Conservation (phyloP, 2,797 vertebrate species). For the Amblyraja radiata region DNA sequence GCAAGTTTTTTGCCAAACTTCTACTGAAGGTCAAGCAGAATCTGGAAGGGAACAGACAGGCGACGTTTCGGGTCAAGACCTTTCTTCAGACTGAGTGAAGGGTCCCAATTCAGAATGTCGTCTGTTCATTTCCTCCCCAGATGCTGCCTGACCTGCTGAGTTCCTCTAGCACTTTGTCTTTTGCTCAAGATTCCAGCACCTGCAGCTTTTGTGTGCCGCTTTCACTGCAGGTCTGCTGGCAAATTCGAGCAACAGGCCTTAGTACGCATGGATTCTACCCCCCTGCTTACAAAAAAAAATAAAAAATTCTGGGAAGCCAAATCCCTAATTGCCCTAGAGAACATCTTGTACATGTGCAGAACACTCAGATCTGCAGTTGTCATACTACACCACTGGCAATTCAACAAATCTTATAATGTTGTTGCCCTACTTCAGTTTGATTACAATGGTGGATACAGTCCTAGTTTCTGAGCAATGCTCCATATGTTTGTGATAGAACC, state of each 20-base stretch:
- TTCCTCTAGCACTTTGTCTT: too few relatives aligned
- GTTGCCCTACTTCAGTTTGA: not conserved
- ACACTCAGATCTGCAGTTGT: not conserved
- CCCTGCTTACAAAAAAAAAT: too few relatives aligned
- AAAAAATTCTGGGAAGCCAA: not conserved
- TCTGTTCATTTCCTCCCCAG: too few relatives aligned
- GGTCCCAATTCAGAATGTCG: too few relatives aligned
- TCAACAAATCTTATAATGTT: not conserved
- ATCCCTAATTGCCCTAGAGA: not conserved
- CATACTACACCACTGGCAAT: not conserved
- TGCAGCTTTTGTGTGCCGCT: too few relatives aligned
- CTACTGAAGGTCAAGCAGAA: too few relatives aligned
- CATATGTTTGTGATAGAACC: conserved; percentile 22
- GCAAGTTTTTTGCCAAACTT: not conserved
- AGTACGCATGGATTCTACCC: not conserved
- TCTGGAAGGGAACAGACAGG: too few relatives aligned
- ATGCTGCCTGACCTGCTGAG: too few relatives aligned
- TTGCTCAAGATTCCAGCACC: too few relatives aligned
- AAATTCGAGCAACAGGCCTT: not conserved
- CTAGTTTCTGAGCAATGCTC: not conserved
- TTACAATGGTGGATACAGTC: not conserved
- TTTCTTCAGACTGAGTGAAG: too few relatives aligned
- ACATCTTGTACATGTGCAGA: not conserved
- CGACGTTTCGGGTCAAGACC: too few relatives aligned
- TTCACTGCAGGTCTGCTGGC: not conserved